Evolutionary conservation across 1,140 invertebrate species (phyloP).

Genomic region (Macrosteles quadrilineatus): DNA sequence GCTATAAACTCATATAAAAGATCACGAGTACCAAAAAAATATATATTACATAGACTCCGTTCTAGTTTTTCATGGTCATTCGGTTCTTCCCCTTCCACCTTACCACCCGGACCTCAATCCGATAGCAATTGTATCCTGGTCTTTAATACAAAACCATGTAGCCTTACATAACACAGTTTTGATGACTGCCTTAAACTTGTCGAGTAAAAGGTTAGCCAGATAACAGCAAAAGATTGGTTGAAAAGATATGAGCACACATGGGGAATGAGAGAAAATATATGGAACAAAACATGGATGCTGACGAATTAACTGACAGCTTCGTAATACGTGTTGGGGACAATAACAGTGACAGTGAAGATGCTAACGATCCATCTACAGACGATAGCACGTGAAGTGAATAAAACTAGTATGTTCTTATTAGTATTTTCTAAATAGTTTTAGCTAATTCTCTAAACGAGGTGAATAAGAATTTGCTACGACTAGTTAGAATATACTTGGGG

Average conservation of each 20-base stretch:
- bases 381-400: too few relatives aligned
- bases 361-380: background rate
- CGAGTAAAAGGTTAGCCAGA: background rate
- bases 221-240: constrained; percentile 12
- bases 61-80: background rate
- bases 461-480: too few relatives aligned
- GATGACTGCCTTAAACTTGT: constrained; percentile 7
- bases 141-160: constrained; percentile 11
- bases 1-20: background rate
- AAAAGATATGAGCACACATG: background rate
- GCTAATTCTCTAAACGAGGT: too few relatives aligned
- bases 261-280: background rate
- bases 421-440: too few relatives aligned
- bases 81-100: background rate
- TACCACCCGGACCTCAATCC: constrained; percentile 14
- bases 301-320: background rate
- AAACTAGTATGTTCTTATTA: too few relatives aligned
- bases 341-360: background rate
- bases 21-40: background rate
- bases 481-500: too few relatives aligned
- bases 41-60: background rate
- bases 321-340: background rate
- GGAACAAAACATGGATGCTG: background rate
- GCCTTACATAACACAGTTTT: constrained; percentile 7
- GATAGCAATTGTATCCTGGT: constrained; percentile 11